Percentiles rank a stretch among this genome's conserved stretches.
phyloP scores from a whole-genome alignment of 1,140 invertebrate genomes.

The Drosophila bifasciata region DNA sequence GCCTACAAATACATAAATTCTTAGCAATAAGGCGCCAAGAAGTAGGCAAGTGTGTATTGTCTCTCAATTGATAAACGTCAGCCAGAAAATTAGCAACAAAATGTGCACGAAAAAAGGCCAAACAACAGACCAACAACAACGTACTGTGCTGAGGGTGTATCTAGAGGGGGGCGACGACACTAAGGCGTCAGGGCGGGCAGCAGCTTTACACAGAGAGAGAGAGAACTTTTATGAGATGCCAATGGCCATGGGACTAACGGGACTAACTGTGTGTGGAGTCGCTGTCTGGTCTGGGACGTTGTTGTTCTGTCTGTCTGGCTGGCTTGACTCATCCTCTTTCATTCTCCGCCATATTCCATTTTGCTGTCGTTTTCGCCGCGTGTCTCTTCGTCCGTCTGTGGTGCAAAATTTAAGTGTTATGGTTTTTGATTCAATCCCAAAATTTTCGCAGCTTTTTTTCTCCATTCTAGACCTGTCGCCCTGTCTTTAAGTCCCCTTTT shows the following conservation, averaged over 20 bases:
- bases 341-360: too few relatives aligned
- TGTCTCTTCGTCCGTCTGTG: constrained; percentile 18
- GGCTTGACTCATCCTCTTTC: too few relatives aligned
- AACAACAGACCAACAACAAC: constrained; percentile 34
- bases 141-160: not conserved
- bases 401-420: constrained; percentile 52
- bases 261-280: too few relatives aligned
- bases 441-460: constrained; percentile 49
- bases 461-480: not conserved
- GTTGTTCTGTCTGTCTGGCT: too few relatives aligned
- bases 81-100: constrained; percentile 40
- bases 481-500: constrained; percentile 12
- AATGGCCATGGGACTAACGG: constrained; percentile 47
- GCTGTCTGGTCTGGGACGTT: constrained; percentile 23
- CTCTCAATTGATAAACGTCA: constrained; percentile 16
- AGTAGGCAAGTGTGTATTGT: constrained; percentile 5
- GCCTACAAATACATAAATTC: constrained; percentile 4
- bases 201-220: constrained; percentile 1
- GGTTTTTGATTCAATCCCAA: constrained; percentile 20
- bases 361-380: constrained; percentile 1
- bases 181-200: constrained; percentile 11
- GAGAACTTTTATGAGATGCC: constrained; percentile 53
- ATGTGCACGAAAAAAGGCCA: constrained; percentile 44
- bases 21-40: not conserved
- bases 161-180: constrained; percentile 7